Percentiles rank a stretch among this genome's conserved stretches.
Evolutionary conservation across 2,888 invertebrate genomes (phyloP).

Genomic region (Tachina fera): DNA sequence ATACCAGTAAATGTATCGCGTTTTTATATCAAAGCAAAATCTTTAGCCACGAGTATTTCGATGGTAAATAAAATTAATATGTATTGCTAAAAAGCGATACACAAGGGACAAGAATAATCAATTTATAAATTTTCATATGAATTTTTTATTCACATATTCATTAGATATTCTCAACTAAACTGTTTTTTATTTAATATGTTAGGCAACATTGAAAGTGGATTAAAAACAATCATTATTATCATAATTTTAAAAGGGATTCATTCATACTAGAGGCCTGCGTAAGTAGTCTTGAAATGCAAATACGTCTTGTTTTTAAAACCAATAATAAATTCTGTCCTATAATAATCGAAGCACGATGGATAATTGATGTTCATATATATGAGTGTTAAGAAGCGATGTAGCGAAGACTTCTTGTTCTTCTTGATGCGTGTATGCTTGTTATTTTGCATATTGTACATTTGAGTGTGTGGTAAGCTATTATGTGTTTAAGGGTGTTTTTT

Average conservation of each 20-base stretch:
- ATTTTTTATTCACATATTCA: constrained; percentile 29
- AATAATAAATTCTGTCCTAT: too few relatives aligned
- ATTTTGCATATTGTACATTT: too few relatives aligned
- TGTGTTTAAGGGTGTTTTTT: too few relatives aligned
- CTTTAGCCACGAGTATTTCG: not conserved
- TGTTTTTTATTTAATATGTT: constrained; percentile 42
- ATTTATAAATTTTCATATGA: constrained; percentile 4
- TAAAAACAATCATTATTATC: constrained; percentile 22
- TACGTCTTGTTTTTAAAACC: too few relatives aligned
- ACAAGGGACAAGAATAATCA: constrained; percentile 16
- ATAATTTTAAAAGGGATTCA: constrained; percentile 29
- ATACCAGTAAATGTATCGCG: not conserved
- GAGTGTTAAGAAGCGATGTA: too few relatives aligned
- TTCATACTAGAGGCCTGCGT: too few relatives aligned
- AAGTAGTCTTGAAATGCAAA: too few relatives aligned
- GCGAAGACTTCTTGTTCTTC: too few relatives aligned
- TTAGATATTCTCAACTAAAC: constrained; percentile 37
- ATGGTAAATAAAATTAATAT: not conserved
- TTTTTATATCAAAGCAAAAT: not conserved
- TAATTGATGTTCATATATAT: too few relatives aligned
- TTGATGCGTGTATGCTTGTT: too few relatives aligned
- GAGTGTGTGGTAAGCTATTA: too few relatives aligned
- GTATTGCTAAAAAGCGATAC: not conserved
- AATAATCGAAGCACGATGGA: too few relatives aligned
- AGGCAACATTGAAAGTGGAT: not conserved